Percentiles rank a stretch among this genome's conserved stretches.
Conservation (phyloP, 1,140 invertebrate species). For the Saccostrea glomerata region DNA sequence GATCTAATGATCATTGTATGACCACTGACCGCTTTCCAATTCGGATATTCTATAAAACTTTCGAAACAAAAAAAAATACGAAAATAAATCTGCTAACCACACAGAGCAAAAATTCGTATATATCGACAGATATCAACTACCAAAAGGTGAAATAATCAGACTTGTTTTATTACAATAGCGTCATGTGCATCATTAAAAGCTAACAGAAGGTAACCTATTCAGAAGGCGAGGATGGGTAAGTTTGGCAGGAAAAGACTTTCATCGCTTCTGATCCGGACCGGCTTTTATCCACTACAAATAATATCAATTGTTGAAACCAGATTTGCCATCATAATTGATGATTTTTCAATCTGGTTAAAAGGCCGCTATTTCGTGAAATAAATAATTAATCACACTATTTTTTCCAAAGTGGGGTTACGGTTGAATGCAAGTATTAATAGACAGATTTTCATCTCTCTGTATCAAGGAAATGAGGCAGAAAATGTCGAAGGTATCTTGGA, state of each 20-base stretch:
- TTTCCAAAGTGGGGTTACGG: background rate
- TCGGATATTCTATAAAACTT: too few species aligned
- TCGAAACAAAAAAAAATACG: background rate
- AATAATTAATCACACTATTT: constrained; percentile 26
- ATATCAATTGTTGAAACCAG: constrained; percentile 33
- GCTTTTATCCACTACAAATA: constrained; percentile 25
- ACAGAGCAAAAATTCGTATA: background rate
- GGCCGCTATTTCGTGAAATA: constrained; percentile 25
- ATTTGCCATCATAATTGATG: constrained; percentile 6
- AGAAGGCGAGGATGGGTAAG: constrained; percentile 10
- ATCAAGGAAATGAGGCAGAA: constrained; percentile 33
- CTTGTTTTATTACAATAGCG: constrained; percentile 24
- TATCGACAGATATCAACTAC: background rate
- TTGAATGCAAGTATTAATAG: constrained; percentile 24
- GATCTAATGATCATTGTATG: too few species aligned
- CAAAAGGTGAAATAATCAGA: background rate
- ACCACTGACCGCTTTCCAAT: too few species aligned
- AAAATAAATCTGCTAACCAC: background rate
- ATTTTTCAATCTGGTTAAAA: constrained; percentile 23
- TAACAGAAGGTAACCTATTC: background rate
- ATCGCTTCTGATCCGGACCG: constrained; percentile 19
- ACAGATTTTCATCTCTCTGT: constrained; percentile 33
- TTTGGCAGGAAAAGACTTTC: constrained; percentile 29
- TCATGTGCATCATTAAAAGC: constrained; percentile 24
- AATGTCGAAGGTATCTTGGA: constrained; percentile 25